Conservation (phyloP, 2,113 vertebrate species). For the Megaptera novaeangliae region DNA sequence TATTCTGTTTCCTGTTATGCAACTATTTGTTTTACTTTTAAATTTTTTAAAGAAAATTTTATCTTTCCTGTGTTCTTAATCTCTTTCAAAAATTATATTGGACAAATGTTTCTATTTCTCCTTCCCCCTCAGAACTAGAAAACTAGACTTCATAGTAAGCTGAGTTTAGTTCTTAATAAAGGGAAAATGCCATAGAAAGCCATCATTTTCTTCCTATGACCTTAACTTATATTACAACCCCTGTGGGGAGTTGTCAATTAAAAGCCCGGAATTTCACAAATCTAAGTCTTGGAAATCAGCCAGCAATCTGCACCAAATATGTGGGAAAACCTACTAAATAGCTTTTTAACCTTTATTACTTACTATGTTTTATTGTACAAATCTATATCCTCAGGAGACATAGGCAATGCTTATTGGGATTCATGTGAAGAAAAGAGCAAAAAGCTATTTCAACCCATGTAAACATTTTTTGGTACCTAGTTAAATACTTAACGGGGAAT, state of each 20-base stretch:
- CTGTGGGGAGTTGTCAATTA: slow-evolving; percentile 28
- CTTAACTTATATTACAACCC: slow-evolving; percentile 24
- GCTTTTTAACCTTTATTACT: slow-evolving; percentile 54
- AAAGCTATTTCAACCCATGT: not conserved
- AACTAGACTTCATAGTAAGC: not conserved
- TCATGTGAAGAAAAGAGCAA: slow-evolving; percentile 16
- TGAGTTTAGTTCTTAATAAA: not conserved
- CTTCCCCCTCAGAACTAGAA: not conserved
- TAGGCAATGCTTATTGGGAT: slow-evolving; percentile 11
- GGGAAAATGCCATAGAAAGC: not conserved
- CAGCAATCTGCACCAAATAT: slow-evolving; percentile 15
- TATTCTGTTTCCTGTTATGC: not conserved
- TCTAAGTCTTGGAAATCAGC: slow-evolving; percentile 23
- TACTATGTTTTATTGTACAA: slow-evolving; percentile 44
- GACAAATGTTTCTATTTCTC: not conserved
- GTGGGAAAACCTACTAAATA: slow-evolving; percentile 42
- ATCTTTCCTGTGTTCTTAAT: not conserved
- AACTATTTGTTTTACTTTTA: not conserved
- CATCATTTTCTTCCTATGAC: slow-evolving; percentile 23
- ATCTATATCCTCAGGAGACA: slow-evolving; percentile 25
- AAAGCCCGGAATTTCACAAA: slow-evolving; percentile 56
- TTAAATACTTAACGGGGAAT: not conserved
- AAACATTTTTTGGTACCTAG: not conserved
- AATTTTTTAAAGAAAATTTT: not conserved
- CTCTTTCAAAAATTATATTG: slow-evolving; percentile 6